phyloP scores from a whole-genome alignment of 2,113 vertebrate genomes.

The Casuarius casuarius region DNA sequence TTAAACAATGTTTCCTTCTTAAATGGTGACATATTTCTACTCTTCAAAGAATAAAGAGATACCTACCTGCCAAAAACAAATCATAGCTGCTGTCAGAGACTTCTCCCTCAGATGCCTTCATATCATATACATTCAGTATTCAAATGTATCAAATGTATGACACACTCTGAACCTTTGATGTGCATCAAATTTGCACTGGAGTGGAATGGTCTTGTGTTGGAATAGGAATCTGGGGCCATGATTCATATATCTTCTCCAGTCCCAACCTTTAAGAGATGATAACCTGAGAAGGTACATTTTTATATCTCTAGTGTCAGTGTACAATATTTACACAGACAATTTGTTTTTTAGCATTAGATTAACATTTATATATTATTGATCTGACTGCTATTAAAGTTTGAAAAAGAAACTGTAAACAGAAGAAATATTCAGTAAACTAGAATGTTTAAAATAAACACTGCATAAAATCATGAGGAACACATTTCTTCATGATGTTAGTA shows the following conservation, averaged over 20 bases:
- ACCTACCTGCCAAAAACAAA: slow-evolving; percentile 48
- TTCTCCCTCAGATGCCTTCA: slow-evolving; percentile 7
- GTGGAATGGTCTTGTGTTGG: neutral
- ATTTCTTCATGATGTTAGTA: neutral
- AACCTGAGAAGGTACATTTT: neutral
- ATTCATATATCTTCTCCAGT: neutral
- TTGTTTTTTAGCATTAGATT: neutral
- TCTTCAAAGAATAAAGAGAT: slow-evolving; percentile 4
- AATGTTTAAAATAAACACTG: neutral
- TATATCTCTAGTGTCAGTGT: neutral
- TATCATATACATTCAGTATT: neutral
- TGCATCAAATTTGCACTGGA: neutral
- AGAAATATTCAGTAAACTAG: neutral
- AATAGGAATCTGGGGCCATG: neutral
- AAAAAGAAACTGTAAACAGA: neutral
- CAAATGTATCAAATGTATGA: neutral
- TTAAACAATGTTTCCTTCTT: slow-evolving; percentile 3
- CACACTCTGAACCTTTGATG: neutral
- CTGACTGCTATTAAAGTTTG: neutral
- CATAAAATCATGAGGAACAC: rapidly evolving
- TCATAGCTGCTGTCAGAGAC: slow-evolving; percentile 39
- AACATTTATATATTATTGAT: neutral
- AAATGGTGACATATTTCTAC: slow-evolving; percentile 13
- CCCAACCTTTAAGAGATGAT: neutral
- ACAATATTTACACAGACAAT: neutral